Percentiles rank a stretch among this genome's conserved stretches.
Conservation (phyloP, 2,113 vertebrate species). For the Actenoides lindsayi region DNA sequence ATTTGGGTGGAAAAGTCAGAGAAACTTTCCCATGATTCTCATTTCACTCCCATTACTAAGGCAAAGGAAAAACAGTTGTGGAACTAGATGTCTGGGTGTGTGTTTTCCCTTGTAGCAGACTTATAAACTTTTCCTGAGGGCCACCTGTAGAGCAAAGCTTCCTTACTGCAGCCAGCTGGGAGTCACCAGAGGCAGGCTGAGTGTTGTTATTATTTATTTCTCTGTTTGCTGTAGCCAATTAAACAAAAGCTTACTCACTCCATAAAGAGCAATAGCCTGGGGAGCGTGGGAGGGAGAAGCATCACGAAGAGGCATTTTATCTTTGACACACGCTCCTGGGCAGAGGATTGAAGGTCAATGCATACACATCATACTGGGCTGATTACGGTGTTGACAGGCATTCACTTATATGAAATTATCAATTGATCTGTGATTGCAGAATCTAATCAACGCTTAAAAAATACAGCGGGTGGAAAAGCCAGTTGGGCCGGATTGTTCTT, state of each 20-base stretch:
- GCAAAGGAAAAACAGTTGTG: neutral
- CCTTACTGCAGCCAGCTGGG: neutral
- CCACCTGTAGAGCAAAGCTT: neutral
- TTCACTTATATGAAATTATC: constrained; percentile 60
- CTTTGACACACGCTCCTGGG: neutral
- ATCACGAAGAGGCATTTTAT: constrained; percentile 28
- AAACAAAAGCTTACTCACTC: constrained; percentile 14
- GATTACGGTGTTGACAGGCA: constrained; percentile 57
- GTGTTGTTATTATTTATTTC: constrained; percentile 52
- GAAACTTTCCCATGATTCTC: neutral
- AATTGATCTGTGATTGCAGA: constrained; percentile 59
- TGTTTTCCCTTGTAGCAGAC: neutral
- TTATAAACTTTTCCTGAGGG: neutral
- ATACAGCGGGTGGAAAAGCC: neutral
- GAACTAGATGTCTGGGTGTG: neutral
- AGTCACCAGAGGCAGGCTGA: neutral
- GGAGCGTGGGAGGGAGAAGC: constrained; percentile 23
- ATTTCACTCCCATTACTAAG: neutral
- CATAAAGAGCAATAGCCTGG: constrained; percentile 42
- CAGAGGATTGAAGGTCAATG: constrained; percentile 46
- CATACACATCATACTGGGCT: neutral
- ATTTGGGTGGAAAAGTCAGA: neutral
- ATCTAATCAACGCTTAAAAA: constrained; percentile 54
- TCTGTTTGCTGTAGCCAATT: neutral
- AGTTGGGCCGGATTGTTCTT: constrained; percentile 7